Base-by-base conservation (phyloP, 2,888 invertebrate genomes). In the Ferdinandea cuprea region DNA sequence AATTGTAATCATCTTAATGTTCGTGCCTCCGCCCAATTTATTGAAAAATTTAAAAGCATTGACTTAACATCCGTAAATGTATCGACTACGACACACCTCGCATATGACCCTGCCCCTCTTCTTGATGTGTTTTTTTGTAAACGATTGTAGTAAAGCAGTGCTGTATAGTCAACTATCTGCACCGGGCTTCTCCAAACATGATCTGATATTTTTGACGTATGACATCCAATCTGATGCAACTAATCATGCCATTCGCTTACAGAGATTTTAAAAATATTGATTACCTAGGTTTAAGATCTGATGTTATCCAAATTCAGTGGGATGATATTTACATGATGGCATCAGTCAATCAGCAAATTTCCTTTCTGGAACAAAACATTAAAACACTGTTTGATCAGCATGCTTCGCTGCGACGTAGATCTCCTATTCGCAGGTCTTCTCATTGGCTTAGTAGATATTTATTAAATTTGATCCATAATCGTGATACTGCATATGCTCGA, bases 121-220 rank as follows among this genome's bases (percentile, higher is more conserved):
- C 59, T 59, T 9, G 59, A 59, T 30, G 17, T 59, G 17, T 59
- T 59, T 44, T n/a, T 59, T 59, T 44, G 56, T 56, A 4, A 30
- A 17, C 9, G 5, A 44, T 6, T 6, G 17, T 5, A 30, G n/a
- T 0, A 59, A 44, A 44, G 11, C 21, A 0, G 7, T 42, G 11
- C 28, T 35, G 2, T 56, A 56, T n/a, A 40, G n/a, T 19, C 19
- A 44, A 44, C 30, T 44, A 0, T 5, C 44, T n/a, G n/a, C n/a
- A 3, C 30, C 59, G 5, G 42, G 25, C 17, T 59, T 44, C n/a
- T 59, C 42, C 0, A 59, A 59, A 44, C 59, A 44, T 32, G 25
- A 25, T 25, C 25, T 25, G 25, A 25, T 25, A 25, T 25, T 25
- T 5, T 25, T 25, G 3, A 25, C 25, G 3, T 25, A 25, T 25